phyloP scores from a whole-genome alignment of 2,888 invertebrate species.

The Brachyptera putata region DNA sequence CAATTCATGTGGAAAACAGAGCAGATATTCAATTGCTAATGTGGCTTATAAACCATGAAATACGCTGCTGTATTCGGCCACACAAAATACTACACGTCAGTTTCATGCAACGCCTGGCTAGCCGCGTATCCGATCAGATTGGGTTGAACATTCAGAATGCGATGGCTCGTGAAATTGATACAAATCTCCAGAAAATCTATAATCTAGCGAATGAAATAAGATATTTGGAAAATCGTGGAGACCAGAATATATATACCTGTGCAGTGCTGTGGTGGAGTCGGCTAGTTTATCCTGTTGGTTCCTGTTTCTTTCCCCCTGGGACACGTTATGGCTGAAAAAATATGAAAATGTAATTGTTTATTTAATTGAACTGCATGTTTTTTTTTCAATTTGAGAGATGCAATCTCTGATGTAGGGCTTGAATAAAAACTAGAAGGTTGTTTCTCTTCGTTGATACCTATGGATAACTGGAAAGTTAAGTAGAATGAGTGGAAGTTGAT shows the following conservation, averaged over 20 bases:
- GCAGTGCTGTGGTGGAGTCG: constrained; percentile 14
- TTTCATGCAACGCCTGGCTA: background rate
- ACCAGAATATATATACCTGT: background rate
- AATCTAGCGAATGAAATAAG: background rate
- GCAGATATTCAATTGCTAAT: too few relatives aligned
- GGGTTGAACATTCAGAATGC: background rate
- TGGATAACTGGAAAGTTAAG: too few relatives aligned
- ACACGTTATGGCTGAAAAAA: constrained; percentile 31
- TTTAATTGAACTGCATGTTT: background rate
- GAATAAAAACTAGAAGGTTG: background rate
- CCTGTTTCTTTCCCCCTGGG: constrained; percentile 31
- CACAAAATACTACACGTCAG: too few relatives aligned
- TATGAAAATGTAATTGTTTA: background rate
- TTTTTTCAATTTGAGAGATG: too few relatives aligned
- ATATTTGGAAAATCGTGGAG: background rate
- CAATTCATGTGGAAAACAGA: too few relatives aligned
- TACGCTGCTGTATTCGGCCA: background rate
- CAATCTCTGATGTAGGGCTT: background rate
- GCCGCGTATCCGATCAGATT: background rate
- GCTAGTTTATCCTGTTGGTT: constrained; percentile 30
- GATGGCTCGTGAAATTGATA: constrained; percentile 5
- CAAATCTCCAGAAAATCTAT: background rate
- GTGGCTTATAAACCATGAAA: too few relatives aligned
- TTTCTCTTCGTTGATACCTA: too few relatives aligned
- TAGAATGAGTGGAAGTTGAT: too few relatives aligned